Evolutionary conservation across 2,888 invertebrate genomes (phyloP).

Genomic region (Prenolepis imparis): DNA sequence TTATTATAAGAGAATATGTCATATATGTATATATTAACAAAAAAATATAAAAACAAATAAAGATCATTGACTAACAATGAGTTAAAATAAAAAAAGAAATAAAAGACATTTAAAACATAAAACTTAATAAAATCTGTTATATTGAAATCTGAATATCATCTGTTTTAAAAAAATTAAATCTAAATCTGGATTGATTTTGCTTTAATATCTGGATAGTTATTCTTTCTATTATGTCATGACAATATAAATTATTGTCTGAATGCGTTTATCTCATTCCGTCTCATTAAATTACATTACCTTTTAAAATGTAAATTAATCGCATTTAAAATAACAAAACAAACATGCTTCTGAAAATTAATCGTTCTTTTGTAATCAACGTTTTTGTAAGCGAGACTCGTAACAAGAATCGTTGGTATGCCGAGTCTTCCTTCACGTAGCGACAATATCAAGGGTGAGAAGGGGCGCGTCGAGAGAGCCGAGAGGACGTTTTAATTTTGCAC

Average conservation of each 20-base stretch:
- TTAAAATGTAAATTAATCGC: no score
- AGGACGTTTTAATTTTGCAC: slow-evolving; percentile 75
- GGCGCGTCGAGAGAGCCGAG: slow-evolving; percentile 52
- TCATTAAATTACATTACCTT: not conserved
- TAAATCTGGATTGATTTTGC: not conserved
- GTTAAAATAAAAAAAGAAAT: not conserved
- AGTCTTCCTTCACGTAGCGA: slow-evolving; percentile 37
- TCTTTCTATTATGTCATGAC: not conserved
- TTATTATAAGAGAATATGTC: not conserved
- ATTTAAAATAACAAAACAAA: not conserved
- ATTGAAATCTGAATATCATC: not conserved
- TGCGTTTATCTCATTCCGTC: not conserved
- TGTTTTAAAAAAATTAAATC: not conserved
- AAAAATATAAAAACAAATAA: not conserved
- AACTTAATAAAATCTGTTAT: not conserved
- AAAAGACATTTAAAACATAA: not conserved
- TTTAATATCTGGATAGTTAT: no score
- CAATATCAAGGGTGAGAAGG: slow-evolving; percentile 40
- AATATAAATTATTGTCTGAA: not conserved
- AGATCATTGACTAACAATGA: not conserved
- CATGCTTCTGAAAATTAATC: not conserved
- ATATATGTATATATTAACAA: no score
- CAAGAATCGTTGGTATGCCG: slow-evolving; percentile 51
- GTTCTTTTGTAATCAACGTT: not conserved
- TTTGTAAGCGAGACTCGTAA: slow-evolving; percentile 42